Conservation (phyloP, 2,888 invertebrate genomes). For the Heteropelma amictum region DNA sequence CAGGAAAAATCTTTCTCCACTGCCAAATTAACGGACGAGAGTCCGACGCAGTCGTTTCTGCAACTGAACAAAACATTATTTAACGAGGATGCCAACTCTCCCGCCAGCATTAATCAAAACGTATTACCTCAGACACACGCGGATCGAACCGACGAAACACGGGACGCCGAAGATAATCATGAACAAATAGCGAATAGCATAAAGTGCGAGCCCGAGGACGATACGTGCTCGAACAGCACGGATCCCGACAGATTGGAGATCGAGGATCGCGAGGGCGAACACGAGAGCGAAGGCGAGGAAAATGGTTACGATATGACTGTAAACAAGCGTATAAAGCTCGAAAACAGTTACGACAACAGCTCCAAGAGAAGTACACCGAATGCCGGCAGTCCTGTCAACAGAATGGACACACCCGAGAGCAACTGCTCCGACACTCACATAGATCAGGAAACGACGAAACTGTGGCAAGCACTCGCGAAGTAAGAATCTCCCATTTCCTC, state of each 20-base stretch:
- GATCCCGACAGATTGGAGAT: conserved; percentile 88
- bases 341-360: conserved; percentile 65
- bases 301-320: conserved; percentile 74
- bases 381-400: conserved; percentile 71
- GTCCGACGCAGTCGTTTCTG: conserved; percentile 73
- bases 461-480: conserved; percentile 74
- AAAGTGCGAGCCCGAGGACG: conserved; percentile 81
- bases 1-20: conserved; percentile 76
- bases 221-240: conserved; percentile 85
- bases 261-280: conserved; percentile 78
- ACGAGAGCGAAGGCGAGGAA: conserved; percentile 72
- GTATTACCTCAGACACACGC: conserved; percentile 72
- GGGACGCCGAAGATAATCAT: conserved; percentile 2
- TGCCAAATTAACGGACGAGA: conserved; percentile 75
- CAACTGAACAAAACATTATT: conserved; percentile 74
- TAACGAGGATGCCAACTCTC: conserved; percentile 74
- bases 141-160: conserved; percentile 69
- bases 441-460: conserved; percentile 73
- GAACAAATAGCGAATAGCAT: conserved; percentile 50
- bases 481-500: conserved; percentile 62
- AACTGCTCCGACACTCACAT: conserved; percentile 75
- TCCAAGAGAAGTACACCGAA: conserved; percentile 68
- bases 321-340: conserved; percentile 68
- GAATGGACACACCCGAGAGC: conserved; percentile 76
- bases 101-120: conserved; percentile 75